These are phyloP conservation scores for Cyanocitta stelleri DNA, from an alignment of 2,113 vertebrate species.

Conservation along the genomic window DNA sequence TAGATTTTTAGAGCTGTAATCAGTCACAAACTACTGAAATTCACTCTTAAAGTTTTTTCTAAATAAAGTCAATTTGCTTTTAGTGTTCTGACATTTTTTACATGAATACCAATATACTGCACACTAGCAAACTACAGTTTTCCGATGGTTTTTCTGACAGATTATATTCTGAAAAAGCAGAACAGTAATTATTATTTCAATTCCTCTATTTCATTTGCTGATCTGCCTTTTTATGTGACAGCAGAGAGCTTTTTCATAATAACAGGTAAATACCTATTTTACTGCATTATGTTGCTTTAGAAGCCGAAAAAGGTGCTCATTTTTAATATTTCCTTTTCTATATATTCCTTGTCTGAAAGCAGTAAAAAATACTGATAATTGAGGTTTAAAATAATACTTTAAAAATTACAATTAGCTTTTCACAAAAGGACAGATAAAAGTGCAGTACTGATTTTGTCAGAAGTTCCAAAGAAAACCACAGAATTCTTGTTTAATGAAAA, in stretches of 20 bases:
- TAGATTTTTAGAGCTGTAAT: not conserved
- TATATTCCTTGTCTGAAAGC: not conserved
- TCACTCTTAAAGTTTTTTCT: not conserved
- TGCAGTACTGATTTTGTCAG: not conserved
- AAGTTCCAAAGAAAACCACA: not conserved
- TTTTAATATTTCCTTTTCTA: not conserved
- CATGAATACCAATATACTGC: not conserved
- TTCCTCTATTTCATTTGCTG: not conserved
- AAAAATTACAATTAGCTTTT: not conserved
- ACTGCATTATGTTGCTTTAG: not conserved
- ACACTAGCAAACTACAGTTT: not conserved
- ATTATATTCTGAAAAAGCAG: not conserved
- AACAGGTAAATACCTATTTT: not conserved
- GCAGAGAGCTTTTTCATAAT: not conserved
- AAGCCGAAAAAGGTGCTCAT: not conserved
- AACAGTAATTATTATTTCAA: not conserved
- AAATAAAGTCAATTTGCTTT: not conserved
- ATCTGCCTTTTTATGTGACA: not conserved
- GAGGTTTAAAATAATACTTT: not conserved
- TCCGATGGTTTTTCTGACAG: not conserved
- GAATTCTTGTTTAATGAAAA: not conserved
- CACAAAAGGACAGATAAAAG: not conserved
- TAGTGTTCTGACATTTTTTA: not conserved
- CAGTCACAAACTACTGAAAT: not conserved
- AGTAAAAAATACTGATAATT: not conserved